These are phyloP conservation scores for Sinella curviseta DNA, from an alignment of 1,140 invertebrate genomes.

Conservation along the genomic window DNA sequence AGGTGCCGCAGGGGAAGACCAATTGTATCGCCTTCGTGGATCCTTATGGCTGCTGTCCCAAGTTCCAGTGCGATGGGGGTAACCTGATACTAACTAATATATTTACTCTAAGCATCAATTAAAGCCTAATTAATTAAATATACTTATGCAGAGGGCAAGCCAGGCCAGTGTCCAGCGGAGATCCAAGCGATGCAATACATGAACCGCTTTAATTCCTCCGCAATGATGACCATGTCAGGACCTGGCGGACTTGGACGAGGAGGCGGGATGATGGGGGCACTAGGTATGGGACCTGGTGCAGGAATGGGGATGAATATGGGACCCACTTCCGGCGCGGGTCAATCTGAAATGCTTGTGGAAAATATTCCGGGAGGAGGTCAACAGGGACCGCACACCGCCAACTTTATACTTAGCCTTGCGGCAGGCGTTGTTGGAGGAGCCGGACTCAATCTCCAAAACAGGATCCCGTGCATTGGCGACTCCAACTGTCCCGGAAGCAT, in stretches of 20 bases:
- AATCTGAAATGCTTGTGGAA: background rate
- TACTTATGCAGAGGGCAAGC: constrained; percentile 44
- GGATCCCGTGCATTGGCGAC: constrained; percentile 37
- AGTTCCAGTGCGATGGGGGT: constrained; percentile 44
- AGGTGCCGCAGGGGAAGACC: constrained; percentile 36
- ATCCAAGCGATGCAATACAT: background rate
- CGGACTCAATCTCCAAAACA: background rate
- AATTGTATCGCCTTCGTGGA: constrained; percentile 45
- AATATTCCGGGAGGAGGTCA: background rate
- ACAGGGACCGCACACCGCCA: no score
- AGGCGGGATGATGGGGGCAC: background rate
- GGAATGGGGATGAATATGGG: no score
- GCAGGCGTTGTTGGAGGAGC: background rate
- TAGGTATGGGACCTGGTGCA: background rate
- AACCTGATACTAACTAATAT: background rate
- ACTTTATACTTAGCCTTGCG: background rate
- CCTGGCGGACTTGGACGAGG: background rate
- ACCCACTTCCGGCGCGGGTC: background rate
- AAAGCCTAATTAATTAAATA: no score
- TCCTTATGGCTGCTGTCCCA: constrained; percentile 42
- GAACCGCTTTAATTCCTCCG: background rate
- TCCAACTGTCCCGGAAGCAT: constrained; percentile 36
- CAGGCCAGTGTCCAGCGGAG: constrained; percentile 41
- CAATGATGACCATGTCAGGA: background rate
- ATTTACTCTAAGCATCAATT: no score